A percentile compares a stretch with the other conserved stretches of the same genome.
Conservation (phyloP, 2,888 invertebrate genomes). For the Tinea pellionella region DNA sequence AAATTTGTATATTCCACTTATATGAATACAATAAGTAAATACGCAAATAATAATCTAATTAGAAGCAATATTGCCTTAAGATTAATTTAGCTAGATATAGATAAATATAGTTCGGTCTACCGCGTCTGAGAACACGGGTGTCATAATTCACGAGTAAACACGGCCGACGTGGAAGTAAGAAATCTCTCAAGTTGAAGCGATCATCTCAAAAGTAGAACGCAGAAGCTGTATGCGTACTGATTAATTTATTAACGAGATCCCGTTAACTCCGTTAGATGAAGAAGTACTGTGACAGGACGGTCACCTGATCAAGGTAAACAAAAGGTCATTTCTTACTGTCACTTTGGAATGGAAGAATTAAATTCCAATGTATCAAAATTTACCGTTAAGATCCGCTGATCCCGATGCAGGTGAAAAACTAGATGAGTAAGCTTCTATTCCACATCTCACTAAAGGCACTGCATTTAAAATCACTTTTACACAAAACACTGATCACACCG, state of each 20-base stretch:
- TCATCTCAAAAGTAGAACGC: conserved; percentile 11
- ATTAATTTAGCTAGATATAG: not conserved
- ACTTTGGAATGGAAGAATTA: conserved; percentile 25
- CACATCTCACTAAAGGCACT: conserved; percentile 33
- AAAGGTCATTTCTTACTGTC: conserved; percentile 40
- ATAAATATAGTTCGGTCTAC: not conserved
- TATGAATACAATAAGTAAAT: not conserved
- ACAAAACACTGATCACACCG: conserved; percentile 33
- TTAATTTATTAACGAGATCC: conserved; percentile 22
- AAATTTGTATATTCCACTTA: not conserved
- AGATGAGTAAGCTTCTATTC: conserved; percentile 38
- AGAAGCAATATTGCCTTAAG: not conserved
- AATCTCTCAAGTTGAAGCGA: conserved; percentile 11
- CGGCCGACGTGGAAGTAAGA: conserved; percentile 49
- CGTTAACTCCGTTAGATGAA: conserved; percentile 14
- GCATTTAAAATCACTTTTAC: conserved; percentile 16
- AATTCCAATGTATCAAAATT: conserved; percentile 26
- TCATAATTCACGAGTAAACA: conserved; percentile 62
- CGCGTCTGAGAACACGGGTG: conserved; percentile 22
- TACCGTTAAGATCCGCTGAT: conserved; percentile 62
- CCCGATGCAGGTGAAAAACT: conserved; percentile 33
- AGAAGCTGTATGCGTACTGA: conserved; percentile 8
- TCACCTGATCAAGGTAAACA: conserved; percentile 64
- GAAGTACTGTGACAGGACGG: conserved; percentile 19
- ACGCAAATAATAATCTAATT: not conserved